Evolutionary conservation across 2,888 invertebrate species (phyloP), one percentile per base, ranked within the genome.

Genomic region (Ptychoptera albimana): DNA sequence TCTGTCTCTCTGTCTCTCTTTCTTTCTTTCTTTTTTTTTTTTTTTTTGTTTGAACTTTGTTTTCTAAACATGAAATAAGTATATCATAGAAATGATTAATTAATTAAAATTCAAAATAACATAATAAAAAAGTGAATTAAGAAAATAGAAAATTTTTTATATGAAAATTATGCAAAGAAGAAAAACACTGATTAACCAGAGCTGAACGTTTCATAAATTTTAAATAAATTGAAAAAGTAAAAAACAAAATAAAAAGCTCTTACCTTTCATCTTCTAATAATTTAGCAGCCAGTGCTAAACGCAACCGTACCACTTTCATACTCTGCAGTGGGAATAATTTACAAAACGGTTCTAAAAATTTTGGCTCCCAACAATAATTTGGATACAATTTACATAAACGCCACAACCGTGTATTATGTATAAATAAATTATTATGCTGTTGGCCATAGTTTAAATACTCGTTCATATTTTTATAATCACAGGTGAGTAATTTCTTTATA

Each of bases 341-440:
- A 68, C 89, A 91, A 67, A 85, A 80, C 50, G 73, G 75, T 45
- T 77, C 75, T 46, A 85, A 74, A 66, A 88, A 88, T 64, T 72
- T 73, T 2, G 75, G 67, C 52, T 75, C 70, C 74, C 76, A 80
- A 57, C 83, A 83, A 48, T 75, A 72, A 37, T 71, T 69, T 10
- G 75, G 77, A 60, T 74, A 75, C 23, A 68, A 61, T 48, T 72
- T 72, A 67, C 91, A 91, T 53, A 82, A 78, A 57, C 75, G 73
- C 88, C 88, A 89, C 54, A 91, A 69, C 54, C 87, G 74, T 46
- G 76, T 76, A 62, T 89, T 91, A 61, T 89, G 89, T 60, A 77
- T 81, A 60, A 89, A 86, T 53, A 89, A 73, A 73, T 83, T 81
- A 49, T 75, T 71, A 65, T 87, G 84, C 31, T 69, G 69, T 63